Evolutionary conservation across 1,140 invertebrate genomes (phyloP).

Genomic region (Aphelenchoides besseyi): DNA sequence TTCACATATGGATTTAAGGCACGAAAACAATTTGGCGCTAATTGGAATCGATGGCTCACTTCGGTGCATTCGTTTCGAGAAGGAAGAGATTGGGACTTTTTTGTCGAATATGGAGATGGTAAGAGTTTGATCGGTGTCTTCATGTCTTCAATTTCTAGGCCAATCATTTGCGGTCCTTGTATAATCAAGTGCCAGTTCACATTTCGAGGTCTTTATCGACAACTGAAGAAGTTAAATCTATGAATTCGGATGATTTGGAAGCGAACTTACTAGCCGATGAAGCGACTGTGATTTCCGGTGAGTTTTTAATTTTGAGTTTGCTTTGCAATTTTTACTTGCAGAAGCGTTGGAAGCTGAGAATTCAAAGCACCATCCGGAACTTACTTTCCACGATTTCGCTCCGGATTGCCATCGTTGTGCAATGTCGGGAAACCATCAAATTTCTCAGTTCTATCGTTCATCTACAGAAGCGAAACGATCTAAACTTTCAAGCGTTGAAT

Average conservation of each 20-base stretch:
- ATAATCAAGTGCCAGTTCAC: neutral
- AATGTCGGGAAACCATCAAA: too few relatives aligned
- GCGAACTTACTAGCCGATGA: too few relatives aligned
- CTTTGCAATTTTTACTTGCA: neutral
- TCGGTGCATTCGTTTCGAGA: slow-evolving; percentile 7
- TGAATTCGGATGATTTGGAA: too few relatives aligned
- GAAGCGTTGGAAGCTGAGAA: neutral
- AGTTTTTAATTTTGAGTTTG: too few relatives aligned
- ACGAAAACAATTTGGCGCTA: neutral
- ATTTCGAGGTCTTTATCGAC: too few relatives aligned
- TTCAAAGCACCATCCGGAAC: neutral
- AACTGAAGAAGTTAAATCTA: too few relatives aligned
- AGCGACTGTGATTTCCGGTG: too few relatives aligned
- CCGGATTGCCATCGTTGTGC: neutral
- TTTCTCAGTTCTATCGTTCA: too few relatives aligned
- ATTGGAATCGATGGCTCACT: slow-evolving; percentile 4
- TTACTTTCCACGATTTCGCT: neutral
- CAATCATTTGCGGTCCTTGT: neutral
- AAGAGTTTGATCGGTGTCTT: neutral
- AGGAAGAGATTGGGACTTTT: slow-evolving; percentile 18
- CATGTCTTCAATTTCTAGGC: neutral
- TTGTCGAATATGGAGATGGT: slow-evolving; percentile 5
- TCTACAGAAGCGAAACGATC: too few relatives aligned
- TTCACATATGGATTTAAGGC: slow-evolving; percentile 7
- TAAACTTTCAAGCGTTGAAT: too few relatives aligned